Evolutionary conservation across 92 coral and sea anemone genomes (phyloP), one percentile per base, ranked within the genome.

Genomic region (Nematostella vectensis): DNA sequence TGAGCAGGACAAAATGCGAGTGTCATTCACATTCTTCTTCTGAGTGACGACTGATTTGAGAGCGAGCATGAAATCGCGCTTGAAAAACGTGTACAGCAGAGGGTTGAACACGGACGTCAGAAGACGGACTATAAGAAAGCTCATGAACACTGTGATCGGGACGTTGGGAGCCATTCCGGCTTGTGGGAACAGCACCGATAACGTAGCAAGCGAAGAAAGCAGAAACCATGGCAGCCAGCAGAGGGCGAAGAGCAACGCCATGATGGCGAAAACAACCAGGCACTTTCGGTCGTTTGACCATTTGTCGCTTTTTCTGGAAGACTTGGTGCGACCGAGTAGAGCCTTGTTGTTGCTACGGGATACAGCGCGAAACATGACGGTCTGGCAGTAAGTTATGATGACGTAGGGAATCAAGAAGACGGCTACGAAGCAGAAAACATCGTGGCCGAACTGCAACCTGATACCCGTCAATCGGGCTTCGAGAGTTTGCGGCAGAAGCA

Each of bases 181-280:
- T 49, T 15, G 40, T 4, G 45, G 50, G 25, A 29, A 29, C 4
- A 55, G 37, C 8, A 18, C 37, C 3, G 47, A 28, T 19, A 71
- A 17, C 4, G 78, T 70, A 11, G 39, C 52, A 27, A 78, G 21
- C 17, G 68, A 68, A 23, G 67, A 66, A 64, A 79, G 31, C 11
- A 29, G 17, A 33, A 71, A 79, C 79, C 80, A 79, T 27, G 86
- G 86, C 47, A 79, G 36, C 86, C 86, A 79, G 48, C 86, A 79
- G 37, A 79, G 4, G 8, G 47, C 65, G 28, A 79, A 79, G 31
- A 61, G 18, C 12, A 55, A 19, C 3, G 86, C 86, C 80, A 79
- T 79, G 43, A 59, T 33, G 17, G 80, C 86, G 16, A 79, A 79
- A 30, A 79, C 67, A 11, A 22, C 50, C 26, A 79, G 29, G 31